Base-by-base conservation (phyloP, 2,888 invertebrate species). In the Caenorhabditis sp. region DNA sequence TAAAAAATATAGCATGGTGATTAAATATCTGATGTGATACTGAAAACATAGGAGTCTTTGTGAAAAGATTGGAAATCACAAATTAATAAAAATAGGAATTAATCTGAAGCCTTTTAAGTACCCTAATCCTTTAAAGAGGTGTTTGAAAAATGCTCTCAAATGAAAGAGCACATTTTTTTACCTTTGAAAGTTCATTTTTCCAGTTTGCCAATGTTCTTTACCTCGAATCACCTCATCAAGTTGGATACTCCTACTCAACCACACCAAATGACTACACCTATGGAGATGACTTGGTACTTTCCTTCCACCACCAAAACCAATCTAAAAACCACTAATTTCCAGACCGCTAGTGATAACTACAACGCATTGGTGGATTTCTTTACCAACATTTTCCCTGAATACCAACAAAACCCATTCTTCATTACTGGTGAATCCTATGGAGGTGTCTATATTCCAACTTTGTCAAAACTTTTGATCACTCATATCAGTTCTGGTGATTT, bases 141-240 rank as follows among this genome's bases (percentile, higher is more conserved):
- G n/a, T n/a, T n/a, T n/a, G n/a, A n/a, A n/a, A n/a, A n/a, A n/a
- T 59, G 10, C 25, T 17, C n/a, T 14, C 12, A 17, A 20, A n/a
- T n/a, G n/a, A n/a, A n/a, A n/a, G n/a, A n/a, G n/a, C n/a, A n/a
- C n/a, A n/a, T n/a, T n/a, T n/a, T 14, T n/a, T 7, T 27, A 31
- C 8, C 10, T 23, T 43, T 38, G 21, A 43, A n/a, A 31, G 5
- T n/a, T 26, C 31, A 7, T 56, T 7, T 43, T 58, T 71, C 71
- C 38, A 78, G 74, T 83, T 85, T 59, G 75, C 78, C 7, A 78
- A 78, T 58, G 88, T 91, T 67, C 73, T 91, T 38, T 91, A 89
- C 79, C 77, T 91, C 68, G 91, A 91, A 83, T 88, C 90, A 0
- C 91, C 91, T 7, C 90, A 90, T 25, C 90, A 90, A 54, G 90